phyloP scores from a whole-genome alignment of 2,888 invertebrate genomes.

The Drosophila borealis region DNA sequence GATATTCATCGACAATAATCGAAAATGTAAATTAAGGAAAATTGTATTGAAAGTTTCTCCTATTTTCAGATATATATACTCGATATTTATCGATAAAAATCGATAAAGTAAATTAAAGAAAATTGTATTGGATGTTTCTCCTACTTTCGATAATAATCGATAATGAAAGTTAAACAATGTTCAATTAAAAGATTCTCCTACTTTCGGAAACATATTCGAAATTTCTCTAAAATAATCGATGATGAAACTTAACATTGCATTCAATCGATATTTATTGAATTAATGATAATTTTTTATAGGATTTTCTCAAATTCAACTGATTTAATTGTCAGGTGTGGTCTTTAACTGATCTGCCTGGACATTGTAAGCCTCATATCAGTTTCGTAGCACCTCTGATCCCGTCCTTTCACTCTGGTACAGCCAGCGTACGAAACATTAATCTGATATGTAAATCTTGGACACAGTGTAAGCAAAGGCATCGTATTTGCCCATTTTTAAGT shows the following conservation, averaged over 20 bases:
- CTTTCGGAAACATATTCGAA: no score
- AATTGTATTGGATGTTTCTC: no score
- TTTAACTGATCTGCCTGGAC: neutral
- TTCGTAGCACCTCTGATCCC: neutral
- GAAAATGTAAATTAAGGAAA: no score
- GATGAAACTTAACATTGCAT: no score
- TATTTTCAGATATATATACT: no score
- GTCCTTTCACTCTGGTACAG: neutral
- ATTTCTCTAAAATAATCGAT: no score
- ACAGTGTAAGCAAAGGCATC: slow-evolving; percentile 61
- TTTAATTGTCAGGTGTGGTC: neutral
- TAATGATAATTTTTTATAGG: neutral
- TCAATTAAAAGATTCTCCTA: no score
- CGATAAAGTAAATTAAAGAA: no score
- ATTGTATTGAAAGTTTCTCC: no score
- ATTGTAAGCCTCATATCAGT: slow-evolving; percentile 11
- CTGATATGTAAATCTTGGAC: slow-evolving; percentile 71
- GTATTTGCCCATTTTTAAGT: slow-evolving; percentile 69
- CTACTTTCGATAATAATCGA: neutral
- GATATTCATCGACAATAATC: no score
- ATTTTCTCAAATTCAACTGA: neutral
- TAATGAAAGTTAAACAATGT: no score
- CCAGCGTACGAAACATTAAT: slow-evolving; percentile 56
- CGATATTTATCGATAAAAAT: no score
- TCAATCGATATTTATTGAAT: neutral